Evolutionary conservation across 2,113 vertebrate genomes (phyloP).

Genomic region (Alligator mississippiensis): DNA sequence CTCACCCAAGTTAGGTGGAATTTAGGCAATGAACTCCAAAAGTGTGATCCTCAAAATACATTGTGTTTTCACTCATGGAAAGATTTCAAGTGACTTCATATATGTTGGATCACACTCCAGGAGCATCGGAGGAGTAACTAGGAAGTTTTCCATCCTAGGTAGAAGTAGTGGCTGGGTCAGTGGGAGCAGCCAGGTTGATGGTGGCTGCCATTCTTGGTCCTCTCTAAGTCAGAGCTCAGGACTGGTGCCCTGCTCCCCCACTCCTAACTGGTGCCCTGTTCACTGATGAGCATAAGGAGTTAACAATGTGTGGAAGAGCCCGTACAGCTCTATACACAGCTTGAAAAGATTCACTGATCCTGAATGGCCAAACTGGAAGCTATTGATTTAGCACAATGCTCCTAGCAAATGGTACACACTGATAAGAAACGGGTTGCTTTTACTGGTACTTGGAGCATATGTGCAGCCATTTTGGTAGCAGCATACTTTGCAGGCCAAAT

Average conservation of each 20-base stretch:
- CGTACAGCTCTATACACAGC: no score
- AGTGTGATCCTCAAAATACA: no score
- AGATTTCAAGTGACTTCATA: background rate
- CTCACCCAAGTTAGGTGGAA: no score
- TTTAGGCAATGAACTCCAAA: no score
- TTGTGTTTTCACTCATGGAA: background rate
- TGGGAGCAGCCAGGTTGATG: no score
- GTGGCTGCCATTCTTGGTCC: no score
- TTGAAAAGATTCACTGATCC: no score
- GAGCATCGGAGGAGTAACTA: background rate
- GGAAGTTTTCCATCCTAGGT: background rate
- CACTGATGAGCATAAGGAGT: background rate
- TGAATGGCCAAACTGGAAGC: constrained; percentile 24
- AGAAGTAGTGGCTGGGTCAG: no score
- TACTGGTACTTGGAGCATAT: background rate
- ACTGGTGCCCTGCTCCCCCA: no score
- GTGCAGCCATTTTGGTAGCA: constrained; percentile 69
- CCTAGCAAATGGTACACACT: constrained; percentile 62
- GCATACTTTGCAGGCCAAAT: constrained; percentile 61
- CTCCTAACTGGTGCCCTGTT: no score
- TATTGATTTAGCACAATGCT: constrained; percentile 65
- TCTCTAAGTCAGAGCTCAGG: no score
- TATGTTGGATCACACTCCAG: background rate
- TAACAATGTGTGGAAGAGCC: background rate
- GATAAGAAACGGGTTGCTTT: constrained; percentile 30